Base-by-base conservation (phyloP, 1,140 invertebrate species). In the Mylabris phalerata region DNA sequence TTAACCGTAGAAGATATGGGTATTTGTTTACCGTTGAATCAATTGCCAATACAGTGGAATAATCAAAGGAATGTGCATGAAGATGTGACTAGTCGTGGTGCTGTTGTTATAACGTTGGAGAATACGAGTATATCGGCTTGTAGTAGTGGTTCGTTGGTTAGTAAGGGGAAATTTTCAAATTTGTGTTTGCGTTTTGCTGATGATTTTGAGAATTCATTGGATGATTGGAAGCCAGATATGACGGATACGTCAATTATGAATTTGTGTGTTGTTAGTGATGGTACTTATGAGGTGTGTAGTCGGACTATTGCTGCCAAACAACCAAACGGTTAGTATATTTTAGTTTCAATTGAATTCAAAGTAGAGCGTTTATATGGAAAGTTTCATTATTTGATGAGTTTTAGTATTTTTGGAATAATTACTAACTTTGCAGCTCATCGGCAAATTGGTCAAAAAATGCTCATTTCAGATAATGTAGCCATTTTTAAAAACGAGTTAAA, bases 1-100 rank as follows among this genome's bases (percentile, higher is more conserved):
- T 74, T 98, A 2, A 97, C 93, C 0, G 92, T 98, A 0, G 92
- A 96, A 72, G 95, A 98, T 72, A 93, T 98, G 84, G 95, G 95
- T 11, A 95, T 98, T 55, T 98, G 94, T 75, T 71, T 98, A 47
- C 95, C 95, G 1, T 76, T 96, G 0, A 92, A 93, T 75, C 89
- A 91, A 54, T 75, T 89, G 9, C 88, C 88, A 27, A 81, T 76
- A 47, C 77, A 80, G 11, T 89, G 84, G 82, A 42, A 42, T 32
- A 81, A 81, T 39, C 75, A 83, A 39, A 75, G 87, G 54, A 78
- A 83, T 19, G 76, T 84, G 57, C 85, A 85, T 61, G 91, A 93
- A 67, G 92, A 94, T 68, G 4, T 32, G 7, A 32, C 4, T 32
- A 86, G 85, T 0, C 85, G 92, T 55, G 90, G 90, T 50, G 94